Evolutionary conservation across 2,888 invertebrate species (phyloP).

Genomic region (Trichopoda pennipes): DNA sequence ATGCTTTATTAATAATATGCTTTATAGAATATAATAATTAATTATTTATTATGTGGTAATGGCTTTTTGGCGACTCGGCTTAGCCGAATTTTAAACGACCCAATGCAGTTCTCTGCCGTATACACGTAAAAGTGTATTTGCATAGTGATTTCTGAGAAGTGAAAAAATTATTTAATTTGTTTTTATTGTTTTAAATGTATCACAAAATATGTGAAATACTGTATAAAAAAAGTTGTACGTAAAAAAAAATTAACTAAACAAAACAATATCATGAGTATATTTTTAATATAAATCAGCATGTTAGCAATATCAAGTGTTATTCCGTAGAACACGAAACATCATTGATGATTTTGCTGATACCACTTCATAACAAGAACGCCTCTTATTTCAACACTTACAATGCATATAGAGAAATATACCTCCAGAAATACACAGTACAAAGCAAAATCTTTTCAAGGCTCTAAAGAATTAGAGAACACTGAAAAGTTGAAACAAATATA

Average conservation of each 20-base stretch:
- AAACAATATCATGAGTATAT: slow-evolving; percentile 24
- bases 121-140: no score
- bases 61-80: no score
- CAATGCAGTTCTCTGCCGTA: no score
- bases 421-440: slow-evolving; percentile 22
- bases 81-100: no score
- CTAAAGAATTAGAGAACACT: slow-evolving; percentile 43
- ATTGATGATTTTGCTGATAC: slow-evolving; percentile 65
- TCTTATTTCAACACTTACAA: slow-evolving; percentile 59
- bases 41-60: no score
- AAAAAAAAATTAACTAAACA: background rate
- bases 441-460: slow-evolving; percentile 41
- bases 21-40: no score
- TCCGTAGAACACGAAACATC: slow-evolving; percentile 65
- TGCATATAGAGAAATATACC: slow-evolving; percentile 9
- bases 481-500: slow-evolving; percentile 12
- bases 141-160: no score
- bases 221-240: background rate
- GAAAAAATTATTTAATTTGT: no score
- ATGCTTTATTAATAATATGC: no score
- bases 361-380: slow-evolving; percentile 56
- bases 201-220: background rate
- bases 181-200: background rate
- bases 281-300: slow-evolving; percentile 61
- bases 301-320: slow-evolving; percentile 66